These are phyloP conservation scores for Dryobota labecula DNA, from an alignment of 2,888 invertebrate species.

Conservation along the genomic window DNA sequence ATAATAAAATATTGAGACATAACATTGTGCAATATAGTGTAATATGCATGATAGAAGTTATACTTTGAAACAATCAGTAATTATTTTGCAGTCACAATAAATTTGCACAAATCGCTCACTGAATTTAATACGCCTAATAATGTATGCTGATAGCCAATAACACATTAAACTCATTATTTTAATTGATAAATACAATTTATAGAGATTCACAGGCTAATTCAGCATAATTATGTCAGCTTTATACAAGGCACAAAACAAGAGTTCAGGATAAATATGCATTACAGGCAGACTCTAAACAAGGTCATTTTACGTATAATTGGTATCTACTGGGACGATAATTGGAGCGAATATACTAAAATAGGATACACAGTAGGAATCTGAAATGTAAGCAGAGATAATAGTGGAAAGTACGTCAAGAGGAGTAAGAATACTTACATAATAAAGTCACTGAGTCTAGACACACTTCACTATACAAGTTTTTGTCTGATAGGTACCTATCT, in stretches of 20 bases:
- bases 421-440: slow-evolving; percentile 39
- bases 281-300: slow-evolving; percentile 62
- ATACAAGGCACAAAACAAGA: slow-evolving; percentile 87
- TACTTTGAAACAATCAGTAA: slow-evolving; percentile 85
- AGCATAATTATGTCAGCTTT: slow-evolving; percentile 77
- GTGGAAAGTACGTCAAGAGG: slow-evolving; percentile 30
- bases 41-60: slow-evolving; percentile 85
- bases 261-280: slow-evolving; percentile 61
- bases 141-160: slow-evolving; percentile 69
- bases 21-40: slow-evolving; percentile 89
- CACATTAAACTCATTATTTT: slow-evolving; percentile 64
- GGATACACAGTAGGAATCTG: slow-evolving; percentile 55
- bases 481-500: neutral
- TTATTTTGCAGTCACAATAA: slow-evolving; percentile 85
- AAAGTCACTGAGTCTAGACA: slow-evolving; percentile 6
- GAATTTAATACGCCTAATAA: slow-evolving; percentile 73
- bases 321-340: slow-evolving; percentile 49
- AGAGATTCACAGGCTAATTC: slow-evolving; percentile 64
- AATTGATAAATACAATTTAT: slow-evolving; percentile 62
- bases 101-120: slow-evolving; percentile 85
- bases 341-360: slow-evolving; percentile 45
- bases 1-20: slow-evolving; percentile 89
- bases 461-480: slow-evolving; percentile 19
- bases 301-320: slow-evolving; percentile 33
- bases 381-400: slow-evolving; percentile 40